A percentile compares a stretch with the other conserved stretches of the same genome.
phyloP scores from a whole-genome alignment of 1,140 invertebrate genomes.

The Nebria ingens region DNA sequence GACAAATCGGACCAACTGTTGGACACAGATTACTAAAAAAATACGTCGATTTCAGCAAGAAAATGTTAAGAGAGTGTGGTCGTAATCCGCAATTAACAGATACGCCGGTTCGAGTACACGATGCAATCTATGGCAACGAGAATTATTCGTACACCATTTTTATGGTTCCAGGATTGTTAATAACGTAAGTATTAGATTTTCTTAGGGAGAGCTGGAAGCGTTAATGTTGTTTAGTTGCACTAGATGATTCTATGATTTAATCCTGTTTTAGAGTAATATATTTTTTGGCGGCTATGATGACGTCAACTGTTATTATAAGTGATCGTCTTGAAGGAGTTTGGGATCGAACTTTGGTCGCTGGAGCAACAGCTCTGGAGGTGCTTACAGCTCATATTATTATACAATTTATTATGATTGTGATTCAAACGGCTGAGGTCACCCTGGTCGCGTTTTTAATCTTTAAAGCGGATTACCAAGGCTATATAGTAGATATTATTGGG shows the following conservation, averaged over 20 bases:
- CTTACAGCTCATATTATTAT: conserved; percentile 62
- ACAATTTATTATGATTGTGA: conserved; percentile 59
- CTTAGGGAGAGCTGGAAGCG: not conserved
- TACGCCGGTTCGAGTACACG: conserved; percentile 51
- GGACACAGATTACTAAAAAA: conserved; percentile 50
- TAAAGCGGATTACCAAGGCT: conserved; percentile 34
- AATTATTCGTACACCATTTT: conserved; percentile 57
- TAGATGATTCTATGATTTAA: too few species aligned
- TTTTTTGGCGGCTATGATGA: conserved; percentile 68
- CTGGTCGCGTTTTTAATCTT: conserved; percentile 38
- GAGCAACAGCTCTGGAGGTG: conserved; percentile 43
- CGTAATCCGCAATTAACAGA: conserved; percentile 42
- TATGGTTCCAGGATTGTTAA: conserved; percentile 66
- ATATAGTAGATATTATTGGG: conserved; percentile 28
- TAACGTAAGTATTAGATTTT: conserved; percentile 45
- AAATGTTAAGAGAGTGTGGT: conserved; percentile 47
- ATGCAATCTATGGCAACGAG: conserved; percentile 57
- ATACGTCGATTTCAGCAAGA: conserved; percentile 46
- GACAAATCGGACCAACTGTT: conserved; percentile 56
- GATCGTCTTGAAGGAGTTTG: conserved; percentile 72
- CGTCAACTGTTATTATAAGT: conserved; percentile 66
- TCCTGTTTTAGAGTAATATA: conserved; percentile 58
- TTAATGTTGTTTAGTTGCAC: not conserved
- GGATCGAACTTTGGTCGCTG: conserved; percentile 63
- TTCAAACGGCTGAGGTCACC: conserved; percentile 43